These are phyloP conservation scores for Corapipo altera DNA, from an alignment of 2,113 vertebrate genomes.

Conservation along the genomic window DNA sequence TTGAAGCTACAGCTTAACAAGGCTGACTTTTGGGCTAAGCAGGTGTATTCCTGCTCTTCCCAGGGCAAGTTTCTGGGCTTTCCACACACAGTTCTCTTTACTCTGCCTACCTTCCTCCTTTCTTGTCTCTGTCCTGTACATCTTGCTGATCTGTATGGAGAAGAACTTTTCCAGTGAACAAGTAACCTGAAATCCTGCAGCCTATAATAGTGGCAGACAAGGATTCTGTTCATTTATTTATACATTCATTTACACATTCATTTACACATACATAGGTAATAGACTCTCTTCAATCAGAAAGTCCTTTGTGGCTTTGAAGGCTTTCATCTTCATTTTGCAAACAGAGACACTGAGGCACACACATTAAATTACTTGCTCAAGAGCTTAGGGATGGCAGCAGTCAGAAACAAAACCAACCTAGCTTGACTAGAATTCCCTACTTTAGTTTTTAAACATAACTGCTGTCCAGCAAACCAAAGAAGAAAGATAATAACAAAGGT, in stretches of 20 bases:
- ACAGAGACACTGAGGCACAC: not conserved
- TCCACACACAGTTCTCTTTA: not conserved
- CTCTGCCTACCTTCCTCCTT: not conserved
- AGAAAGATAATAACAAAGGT: not conserved
- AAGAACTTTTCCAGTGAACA: not conserved
- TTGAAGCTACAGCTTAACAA: not conserved
- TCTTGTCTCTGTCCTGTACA: not conserved
- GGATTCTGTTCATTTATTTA: not conserved
- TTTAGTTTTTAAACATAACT: not conserved
- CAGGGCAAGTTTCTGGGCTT: not conserved
- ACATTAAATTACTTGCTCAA: not conserved
- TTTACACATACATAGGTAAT: not conserved
- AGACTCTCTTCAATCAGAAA: not conserved
- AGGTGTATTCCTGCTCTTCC: not conserved
- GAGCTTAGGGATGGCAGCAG: not conserved
- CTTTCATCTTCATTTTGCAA: not conserved
- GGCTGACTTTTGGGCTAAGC: not conserved
- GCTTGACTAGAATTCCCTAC: not conserved
- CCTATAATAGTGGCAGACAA: not conserved
- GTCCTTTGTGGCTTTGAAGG: not conserved
- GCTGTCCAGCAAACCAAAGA: not conserved
- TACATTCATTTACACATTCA: not conserved
- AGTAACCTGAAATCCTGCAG: not conserved
- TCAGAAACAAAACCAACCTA: not conserved
- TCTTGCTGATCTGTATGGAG: not conserved